A percentile compares a stretch with the other conserved stretches of the same genome.
These are phyloP conservation scores for Sebastes miniatus DNA, from an alignment of 2,797 vertebrate species.

Conservation along the genomic window DNA sequence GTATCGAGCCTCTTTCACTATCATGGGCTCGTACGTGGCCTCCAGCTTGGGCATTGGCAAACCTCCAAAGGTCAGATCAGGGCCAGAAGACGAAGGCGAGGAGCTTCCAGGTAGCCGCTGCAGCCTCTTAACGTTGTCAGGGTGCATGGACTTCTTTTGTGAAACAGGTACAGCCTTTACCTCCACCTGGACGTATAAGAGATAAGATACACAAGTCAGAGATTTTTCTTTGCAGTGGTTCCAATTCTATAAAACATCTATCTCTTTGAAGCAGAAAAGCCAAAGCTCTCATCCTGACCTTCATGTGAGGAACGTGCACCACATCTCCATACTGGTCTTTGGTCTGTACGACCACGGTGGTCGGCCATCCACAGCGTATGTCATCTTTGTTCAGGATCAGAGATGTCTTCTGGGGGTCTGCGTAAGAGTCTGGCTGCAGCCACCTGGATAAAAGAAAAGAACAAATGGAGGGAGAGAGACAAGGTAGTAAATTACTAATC, in stretches of 20 bases:
- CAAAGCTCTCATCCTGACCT: slow-evolving; percentile 77
- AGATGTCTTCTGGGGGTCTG: slow-evolving; percentile 98
- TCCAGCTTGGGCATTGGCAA: slow-evolving; percentile 95
- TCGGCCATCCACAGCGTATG: slow-evolving; percentile 97
- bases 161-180: slow-evolving; percentile 98
- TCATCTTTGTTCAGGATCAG: slow-evolving; percentile 98
- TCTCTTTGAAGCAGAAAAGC: not conserved
- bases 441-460: slow-evolving; percentile 80
- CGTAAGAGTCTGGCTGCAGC: slow-evolving; percentile 98
- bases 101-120: slow-evolving; percentile 92
- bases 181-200: slow-evolving; percentile 86
- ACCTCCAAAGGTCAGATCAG: slow-evolving; percentile 95
- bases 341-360: slow-evolving; percentile 96
- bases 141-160: slow-evolving; percentile 96
- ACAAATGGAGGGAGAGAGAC: not conserved
- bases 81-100: slow-evolving; percentile 77
- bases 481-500: not conserved
- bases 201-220: not conserved
- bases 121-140: slow-evolving; percentile 91
- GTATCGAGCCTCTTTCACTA: slow-evolving; percentile 98
- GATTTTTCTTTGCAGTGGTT: not conserved
- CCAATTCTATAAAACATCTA: not conserved
- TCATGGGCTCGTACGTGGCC: slow-evolving; percentile 97
- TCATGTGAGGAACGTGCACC: slow-evolving; percentile 99
- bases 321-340: slow-evolving; percentile 99